These are phyloP conservation scores for Mormyrus lacerda DNA, from an alignment of 2,113 vertebrate species.

Conservation along the genomic window DNA sequence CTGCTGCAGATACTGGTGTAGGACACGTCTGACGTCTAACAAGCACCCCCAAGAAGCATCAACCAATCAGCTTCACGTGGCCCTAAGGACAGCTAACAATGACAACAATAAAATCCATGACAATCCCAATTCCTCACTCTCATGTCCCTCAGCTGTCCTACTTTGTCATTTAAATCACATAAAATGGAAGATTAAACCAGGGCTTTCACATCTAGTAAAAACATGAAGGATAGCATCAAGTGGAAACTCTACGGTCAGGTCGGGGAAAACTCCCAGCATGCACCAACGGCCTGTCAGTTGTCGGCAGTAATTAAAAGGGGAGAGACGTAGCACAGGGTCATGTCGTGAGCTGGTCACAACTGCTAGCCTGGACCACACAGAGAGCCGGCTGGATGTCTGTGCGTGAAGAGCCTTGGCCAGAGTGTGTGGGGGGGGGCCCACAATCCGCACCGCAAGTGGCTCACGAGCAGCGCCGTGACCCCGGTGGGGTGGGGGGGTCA, in stretches of 20 bases:
- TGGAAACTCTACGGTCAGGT: neutral
- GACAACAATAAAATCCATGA: neutral
- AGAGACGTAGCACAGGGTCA: neutral
- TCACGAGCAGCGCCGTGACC: neutral
- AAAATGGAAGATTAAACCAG: neutral
- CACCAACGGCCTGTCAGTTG: neutral
- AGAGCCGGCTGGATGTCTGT: conserved; percentile 27
- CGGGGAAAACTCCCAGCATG: conserved; percentile 10
- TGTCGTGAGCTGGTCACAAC: neutral
- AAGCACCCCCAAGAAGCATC: neutral
- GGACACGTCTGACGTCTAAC: neutral
- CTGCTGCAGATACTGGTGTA: neutral
- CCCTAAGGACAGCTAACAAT: neutral
- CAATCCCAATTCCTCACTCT: neutral
- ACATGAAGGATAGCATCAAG: neutral
- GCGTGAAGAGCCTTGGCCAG: conserved; percentile 8
- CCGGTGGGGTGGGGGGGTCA: neutral
- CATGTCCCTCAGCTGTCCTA: neutral
- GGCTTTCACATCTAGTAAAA: neutral
- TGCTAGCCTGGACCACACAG: conserved; percentile 33
- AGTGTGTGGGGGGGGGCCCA: neutral
- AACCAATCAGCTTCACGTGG: neutral
- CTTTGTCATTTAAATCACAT: neutral
- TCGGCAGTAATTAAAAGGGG: neutral
- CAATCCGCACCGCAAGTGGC: neutral